These are phyloP conservation scores for Etheostoma spectabile DNA, from an alignment of 2,113 vertebrate genomes.

Conservation along the genomic window DNA sequence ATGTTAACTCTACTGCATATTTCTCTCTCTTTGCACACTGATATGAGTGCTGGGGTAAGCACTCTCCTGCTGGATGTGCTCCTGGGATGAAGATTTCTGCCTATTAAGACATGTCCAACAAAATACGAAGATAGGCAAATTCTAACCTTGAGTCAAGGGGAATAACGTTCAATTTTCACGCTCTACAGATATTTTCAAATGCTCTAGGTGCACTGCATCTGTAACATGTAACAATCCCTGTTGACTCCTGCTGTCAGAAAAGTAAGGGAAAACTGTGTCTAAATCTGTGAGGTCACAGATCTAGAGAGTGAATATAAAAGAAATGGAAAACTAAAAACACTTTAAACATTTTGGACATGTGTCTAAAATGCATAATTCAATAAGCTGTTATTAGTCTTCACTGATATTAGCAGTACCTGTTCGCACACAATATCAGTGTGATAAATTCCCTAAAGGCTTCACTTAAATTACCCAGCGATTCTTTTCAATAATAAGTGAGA, in stretches of 20 bases:
- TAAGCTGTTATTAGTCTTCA: conserved; percentile 11
- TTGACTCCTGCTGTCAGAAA: background rate
- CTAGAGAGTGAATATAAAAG: background rate
- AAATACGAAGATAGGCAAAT: conserved; percentile 49
- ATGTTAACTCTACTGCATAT: conserved; percentile 14
- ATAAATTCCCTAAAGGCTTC: conserved; percentile 14
- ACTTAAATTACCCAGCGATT: conserved; percentile 16
- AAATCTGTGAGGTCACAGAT: conserved; percentile 8
- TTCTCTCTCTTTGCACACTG: background rate
- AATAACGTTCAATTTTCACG: conserved; percentile 23
- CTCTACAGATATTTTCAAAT: conserved; percentile 29
- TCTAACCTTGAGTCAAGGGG: conserved; percentile 37
- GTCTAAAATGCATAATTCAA: conserved; percentile 34
- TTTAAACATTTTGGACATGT: background rate
- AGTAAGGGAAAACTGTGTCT: background rate
- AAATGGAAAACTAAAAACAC: background rate
- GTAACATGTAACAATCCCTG: conserved; percentile 16
- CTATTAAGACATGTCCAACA: conserved; percentile 58
- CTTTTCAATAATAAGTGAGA: conserved; percentile 5
- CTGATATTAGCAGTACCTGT: conserved; percentile 14
- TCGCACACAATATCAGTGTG: conserved; percentile 12
- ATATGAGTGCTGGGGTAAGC: conserved; percentile 48
- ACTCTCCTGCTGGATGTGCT: conserved; percentile 48
- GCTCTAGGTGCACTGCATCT: background rate
- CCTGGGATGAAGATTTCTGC: conserved; percentile 60